A percentile compares a stretch with the other conserved stretches of the same genome.
Evolutionary conservation across 2,888 invertebrate species (phyloP).

Genomic region (Lampropteryx suffumata): DNA sequence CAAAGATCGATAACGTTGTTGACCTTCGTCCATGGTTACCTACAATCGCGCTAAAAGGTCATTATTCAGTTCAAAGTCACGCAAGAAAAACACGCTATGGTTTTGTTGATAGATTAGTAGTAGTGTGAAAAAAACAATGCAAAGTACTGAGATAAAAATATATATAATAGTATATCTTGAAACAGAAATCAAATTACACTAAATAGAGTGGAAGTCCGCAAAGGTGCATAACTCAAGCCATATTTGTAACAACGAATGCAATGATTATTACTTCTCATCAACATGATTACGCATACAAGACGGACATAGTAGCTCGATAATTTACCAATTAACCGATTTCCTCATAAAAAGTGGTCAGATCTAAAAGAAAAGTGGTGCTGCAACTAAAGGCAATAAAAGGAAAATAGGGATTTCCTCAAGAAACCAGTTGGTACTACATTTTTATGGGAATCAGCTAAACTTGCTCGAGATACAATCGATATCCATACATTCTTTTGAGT

Average conservation of each 20-base stretch:
- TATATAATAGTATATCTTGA: too few relatives aligned
- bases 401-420: slow-evolving; percentile 42
- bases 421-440: slow-evolving; percentile 18
- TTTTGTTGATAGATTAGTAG: not conserved
- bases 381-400: slow-evolving; percentile 29
- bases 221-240: not conserved
- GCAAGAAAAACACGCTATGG: slow-evolving; percentile 13
- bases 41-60: slow-evolving; percentile 12
- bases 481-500: too few relatives aligned
- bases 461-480: slow-evolving; percentile 15
- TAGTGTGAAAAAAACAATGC: not conserved
- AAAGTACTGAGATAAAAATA: not conserved
- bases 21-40: slow-evolving; percentile 9
- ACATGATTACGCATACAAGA: slow-evolving; percentile 20
- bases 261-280: slow-evolving; percentile 16
- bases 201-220: not conserved
- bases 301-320: slow-evolving; percentile 28
- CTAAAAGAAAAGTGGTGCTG: slow-evolving; percentile 29
- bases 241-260: slow-evolving; percentile 2
- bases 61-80: slow-evolving; percentile 13
- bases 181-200: not conserved
- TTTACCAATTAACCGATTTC: slow-evolving; percentile 30
- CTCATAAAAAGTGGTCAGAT: slow-evolving; percentile 25
- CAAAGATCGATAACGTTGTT: slow-evolving; percentile 12
- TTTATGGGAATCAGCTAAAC: slow-evolving; percentile 25